These are phyloP conservation scores for Morus bassanus DNA, from an alignment of 2,797 vertebrate genomes.

Conservation along the genomic window DNA sequence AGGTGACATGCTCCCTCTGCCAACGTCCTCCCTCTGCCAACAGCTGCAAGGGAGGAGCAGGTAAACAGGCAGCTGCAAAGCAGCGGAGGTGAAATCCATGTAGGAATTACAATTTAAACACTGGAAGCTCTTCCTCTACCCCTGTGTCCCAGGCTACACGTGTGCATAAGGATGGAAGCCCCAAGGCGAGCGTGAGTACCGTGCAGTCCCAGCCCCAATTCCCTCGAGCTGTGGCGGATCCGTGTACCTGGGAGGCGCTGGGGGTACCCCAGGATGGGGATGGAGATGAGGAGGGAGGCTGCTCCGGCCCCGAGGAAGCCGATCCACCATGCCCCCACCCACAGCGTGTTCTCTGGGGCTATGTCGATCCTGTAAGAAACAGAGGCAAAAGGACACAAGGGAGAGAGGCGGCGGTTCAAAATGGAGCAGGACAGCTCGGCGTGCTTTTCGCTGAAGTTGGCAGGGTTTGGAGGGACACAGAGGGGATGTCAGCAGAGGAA, in stretches of 20 bases:
- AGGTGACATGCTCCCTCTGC: accelerated
- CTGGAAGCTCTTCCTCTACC: background rate
- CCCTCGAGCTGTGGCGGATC: accelerated
- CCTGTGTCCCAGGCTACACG: accelerated
- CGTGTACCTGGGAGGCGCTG: conserved; percentile 87
- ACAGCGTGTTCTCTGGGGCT: conserved; percentile 87
- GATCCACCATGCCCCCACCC: conserved; percentile 97
- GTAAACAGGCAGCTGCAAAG: background rate
- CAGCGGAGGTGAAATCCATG: background rate
- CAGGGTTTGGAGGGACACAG: accelerated
- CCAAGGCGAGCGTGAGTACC: accelerated
- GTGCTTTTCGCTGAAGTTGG: background rate
- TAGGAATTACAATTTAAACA: background rate
- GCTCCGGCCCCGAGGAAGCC: conserved; percentile 89
- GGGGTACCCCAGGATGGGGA: conserved; percentile 92
- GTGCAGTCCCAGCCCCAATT: background rate
- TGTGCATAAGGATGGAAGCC: accelerated
- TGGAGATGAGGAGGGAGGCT: conserved; percentile 81
- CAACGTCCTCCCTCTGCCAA: background rate
- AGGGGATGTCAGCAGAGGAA: background rate
- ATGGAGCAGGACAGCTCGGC: accelerated
- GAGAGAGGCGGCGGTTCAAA: background rate
- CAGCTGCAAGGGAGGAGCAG: background rate
- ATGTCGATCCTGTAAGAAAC: conserved; percentile 78
- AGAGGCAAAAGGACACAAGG: background rate